phyloP scores from a whole-genome alignment of 2,113 vertebrate genomes.

The Cephalopterus ornatus region DNA sequence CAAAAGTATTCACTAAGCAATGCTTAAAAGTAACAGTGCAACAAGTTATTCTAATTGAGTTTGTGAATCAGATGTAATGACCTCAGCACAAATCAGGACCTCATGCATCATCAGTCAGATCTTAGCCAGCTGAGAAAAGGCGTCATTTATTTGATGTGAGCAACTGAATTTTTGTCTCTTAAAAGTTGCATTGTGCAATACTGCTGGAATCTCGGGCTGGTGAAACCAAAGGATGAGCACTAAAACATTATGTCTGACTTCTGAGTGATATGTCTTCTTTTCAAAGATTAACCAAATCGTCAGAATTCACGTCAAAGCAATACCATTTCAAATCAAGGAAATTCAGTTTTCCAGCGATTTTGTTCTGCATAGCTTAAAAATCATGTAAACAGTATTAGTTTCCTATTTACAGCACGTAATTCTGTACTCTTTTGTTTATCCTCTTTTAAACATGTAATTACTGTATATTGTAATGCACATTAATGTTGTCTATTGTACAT shows the following conservation, averaged over 20 bases:
- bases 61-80: background rate
- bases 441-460: constrained; percentile 48
- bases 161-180: background rate
- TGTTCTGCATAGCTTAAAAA: background rate
- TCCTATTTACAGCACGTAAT: constrained; percentile 46
- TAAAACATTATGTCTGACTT: background rate
- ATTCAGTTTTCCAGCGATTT: background rate
- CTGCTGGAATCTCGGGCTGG: background rate
- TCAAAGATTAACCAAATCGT: background rate
- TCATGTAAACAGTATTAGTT: constrained; percentile 15
- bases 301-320: background rate
- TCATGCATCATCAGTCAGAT: background rate
- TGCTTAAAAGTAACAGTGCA: background rate
- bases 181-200: constrained; percentile 18
- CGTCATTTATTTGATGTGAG: background rate
- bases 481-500: constrained; percentile 26
- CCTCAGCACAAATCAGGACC: background rate
- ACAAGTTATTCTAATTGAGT: background rate
- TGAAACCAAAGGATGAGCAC: constrained; percentile 20
- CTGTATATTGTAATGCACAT: constrained; percentile 55
- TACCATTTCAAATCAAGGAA: background rate
- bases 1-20: background rate
- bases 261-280: background rate
- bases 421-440: constrained; percentile 28
- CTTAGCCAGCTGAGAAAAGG: background rate